Percentiles rank a stretch among this genome's conserved stretches.
Evolutionary conservation across 2,113 vertebrate genomes (phyloP).

Genomic region (Platichthys flesus): DNA sequence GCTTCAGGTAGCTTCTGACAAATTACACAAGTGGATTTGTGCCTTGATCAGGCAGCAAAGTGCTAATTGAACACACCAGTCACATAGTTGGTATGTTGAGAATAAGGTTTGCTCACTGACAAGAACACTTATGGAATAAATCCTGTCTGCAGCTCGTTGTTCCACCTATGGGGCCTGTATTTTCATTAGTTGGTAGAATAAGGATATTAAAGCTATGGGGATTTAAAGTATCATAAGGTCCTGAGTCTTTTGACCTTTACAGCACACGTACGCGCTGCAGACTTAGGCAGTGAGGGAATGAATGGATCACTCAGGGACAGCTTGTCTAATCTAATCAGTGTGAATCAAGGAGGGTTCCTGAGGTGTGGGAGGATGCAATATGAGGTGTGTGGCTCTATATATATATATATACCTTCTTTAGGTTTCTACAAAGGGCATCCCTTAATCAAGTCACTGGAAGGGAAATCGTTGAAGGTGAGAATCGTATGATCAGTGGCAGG

Average conservation of each 20-base stretch:
- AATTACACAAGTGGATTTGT: neutral
- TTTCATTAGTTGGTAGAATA: slow-evolving; percentile 56
- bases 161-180: slow-evolving; percentile 9
- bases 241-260: slow-evolving; percentile 70
- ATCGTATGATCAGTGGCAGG: slow-evolving; percentile 2
- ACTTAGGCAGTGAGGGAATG: slow-evolving; percentile 64
- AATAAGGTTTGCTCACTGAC: neutral
- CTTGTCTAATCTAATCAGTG: slow-evolving; percentile 65
- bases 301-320: slow-evolving; percentile 60
- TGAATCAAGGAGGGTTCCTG: slow-evolving; percentile 32
- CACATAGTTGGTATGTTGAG: neutral
- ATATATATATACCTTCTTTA: slow-evolving; percentile 28
- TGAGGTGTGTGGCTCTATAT: slow-evolving; percentile 60
- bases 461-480: slow-evolving; percentile 6
- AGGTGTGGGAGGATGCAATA: slow-evolving; percentile 46
- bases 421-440: slow-evolving; percentile 61
- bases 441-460: slow-evolving; percentile 55
- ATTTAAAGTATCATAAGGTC: slow-evolving; percentile 54
- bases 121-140: neutral
- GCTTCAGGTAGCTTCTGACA: neutral
- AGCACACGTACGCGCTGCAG: slow-evolving; percentile 41
- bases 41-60: neutral
- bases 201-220: slow-evolving; percentile 63
- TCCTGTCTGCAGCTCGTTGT: slow-evolving; percentile 1
- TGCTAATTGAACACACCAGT: slow-evolving; percentile 19